Percentiles rank a stretch among this genome's conserved stretches.
These are phyloP conservation scores for Antennarius maculatus DNA, from an alignment of 2,797 vertebrate species.

Conservation along the genomic window DNA sequence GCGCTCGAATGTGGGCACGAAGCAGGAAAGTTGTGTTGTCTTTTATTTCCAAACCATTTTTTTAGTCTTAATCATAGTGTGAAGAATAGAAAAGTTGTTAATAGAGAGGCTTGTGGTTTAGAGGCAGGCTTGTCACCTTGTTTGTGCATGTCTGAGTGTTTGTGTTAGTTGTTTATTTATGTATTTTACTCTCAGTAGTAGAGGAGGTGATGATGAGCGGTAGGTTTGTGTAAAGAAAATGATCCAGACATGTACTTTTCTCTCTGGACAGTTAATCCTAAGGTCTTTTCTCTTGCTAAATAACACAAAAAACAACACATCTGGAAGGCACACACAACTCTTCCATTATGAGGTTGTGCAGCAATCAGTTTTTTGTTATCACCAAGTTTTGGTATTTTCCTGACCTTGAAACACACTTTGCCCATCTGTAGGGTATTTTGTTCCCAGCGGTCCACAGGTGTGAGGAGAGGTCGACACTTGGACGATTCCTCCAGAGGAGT, in stretches of 20 bases:
- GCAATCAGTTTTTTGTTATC: neutral
- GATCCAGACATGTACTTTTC: neutral
- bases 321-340: neutral
- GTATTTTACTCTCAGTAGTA: neutral
- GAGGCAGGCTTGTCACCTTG: slow-evolving; percentile 6
- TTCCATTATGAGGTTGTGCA: neutral
- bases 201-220: slow-evolving; percentile 59
- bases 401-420: neutral
- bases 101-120: slow-evolving; percentile 1
- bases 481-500: neutral
- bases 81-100: slow-evolving; percentile 17
- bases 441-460: neutral
- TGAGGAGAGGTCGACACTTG: neutral
- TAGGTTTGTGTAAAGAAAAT: slow-evolving; percentile 23
- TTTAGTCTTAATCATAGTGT: slow-evolving; percentile 46
- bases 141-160: slow-evolving; percentile 22
- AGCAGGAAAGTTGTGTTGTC: slow-evolving; percentile 49
- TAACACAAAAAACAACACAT: neutral
- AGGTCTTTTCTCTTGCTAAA: neutral
- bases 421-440: neutral
- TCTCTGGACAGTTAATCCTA: no score
- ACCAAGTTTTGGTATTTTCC: neutral
- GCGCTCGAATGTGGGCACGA: no score
- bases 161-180: neutral
- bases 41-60: slow-evolving; percentile 56